A percentile compares a stretch with the other conserved stretches of the same genome.
phyloP scores from a whole-genome alignment of 2,113 vertebrate species.

The Elgaria multicarinata region DNA sequence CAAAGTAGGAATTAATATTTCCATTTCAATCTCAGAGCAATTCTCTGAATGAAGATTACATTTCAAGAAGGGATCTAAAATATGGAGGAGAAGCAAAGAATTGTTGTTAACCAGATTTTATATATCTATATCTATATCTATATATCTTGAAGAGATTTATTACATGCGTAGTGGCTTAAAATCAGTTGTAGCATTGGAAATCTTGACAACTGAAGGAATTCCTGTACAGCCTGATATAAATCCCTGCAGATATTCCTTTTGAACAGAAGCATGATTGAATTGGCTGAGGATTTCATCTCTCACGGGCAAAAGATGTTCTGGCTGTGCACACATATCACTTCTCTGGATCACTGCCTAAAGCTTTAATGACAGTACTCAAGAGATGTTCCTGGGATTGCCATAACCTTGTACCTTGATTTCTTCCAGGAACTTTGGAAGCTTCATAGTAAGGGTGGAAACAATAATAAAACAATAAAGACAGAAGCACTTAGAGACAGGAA shows the following conservation, averaged over 20 bases:
- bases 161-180: not conserved
- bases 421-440: not conserved
- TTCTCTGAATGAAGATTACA: conserved; percentile 20
- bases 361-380: not conserved
- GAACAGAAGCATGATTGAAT: not conserved
- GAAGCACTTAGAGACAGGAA: not conserved
- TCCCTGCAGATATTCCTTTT: not conserved
- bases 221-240: not conserved
- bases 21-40: not conserved
- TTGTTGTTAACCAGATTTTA: not conserved
- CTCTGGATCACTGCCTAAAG: too few species aligned
- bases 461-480: not conserved
- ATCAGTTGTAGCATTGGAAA: fast-evolving
- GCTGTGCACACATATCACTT: too few species aligned
- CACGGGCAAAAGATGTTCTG: not conserved
- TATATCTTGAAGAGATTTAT: not conserved
- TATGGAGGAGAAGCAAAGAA: not conserved
- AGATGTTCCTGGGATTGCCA: not conserved
- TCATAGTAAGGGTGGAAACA: not conserved
- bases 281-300: not conserved
- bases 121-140: too few species aligned
- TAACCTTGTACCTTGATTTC: not conserved
- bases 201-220: not conserved
- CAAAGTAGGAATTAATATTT: conserved; percentile 3
- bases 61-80: conserved; percentile 23